These are phyloP conservation scores for Oreotrochilus melanogaster DNA, from an alignment of 2,113 vertebrate genomes.

Conservation along the genomic window DNA sequence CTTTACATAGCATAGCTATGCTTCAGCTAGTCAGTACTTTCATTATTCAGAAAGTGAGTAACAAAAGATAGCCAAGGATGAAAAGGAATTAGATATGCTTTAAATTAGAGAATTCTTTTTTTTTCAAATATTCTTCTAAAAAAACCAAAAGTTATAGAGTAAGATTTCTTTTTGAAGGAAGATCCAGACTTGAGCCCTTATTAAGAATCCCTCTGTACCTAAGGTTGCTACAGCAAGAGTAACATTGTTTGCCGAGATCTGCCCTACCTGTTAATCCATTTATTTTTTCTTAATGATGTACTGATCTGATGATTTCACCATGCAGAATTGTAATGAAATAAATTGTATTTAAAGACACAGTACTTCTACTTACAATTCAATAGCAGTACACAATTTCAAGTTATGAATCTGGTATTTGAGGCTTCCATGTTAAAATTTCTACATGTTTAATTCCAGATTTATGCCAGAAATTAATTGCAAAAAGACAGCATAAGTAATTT, in stretches of 20 bases:
- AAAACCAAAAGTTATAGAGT: background rate
- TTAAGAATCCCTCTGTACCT: background rate
- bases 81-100: background rate
- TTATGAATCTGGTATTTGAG: slow-evolving; percentile 61
- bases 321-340: slow-evolving; percentile 35
- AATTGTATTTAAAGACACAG: slow-evolving; percentile 55
- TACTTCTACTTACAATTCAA: slow-evolving; percentile 60
- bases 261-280: background rate
- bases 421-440: slow-evolving; percentile 28
- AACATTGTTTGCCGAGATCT: background rate
- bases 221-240: background rate
- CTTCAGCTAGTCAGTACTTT: background rate
- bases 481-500: slow-evolving; percentile 61
- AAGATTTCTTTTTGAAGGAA: background rate
- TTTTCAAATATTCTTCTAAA: background rate
- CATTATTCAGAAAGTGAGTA: background rate
- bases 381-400: slow-evolving; percentile 7
- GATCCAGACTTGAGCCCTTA: background rate
- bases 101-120: background rate
- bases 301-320: background rate
- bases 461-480: slow-evolving; percentile 48
- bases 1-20: no score
- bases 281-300: slow-evolving; percentile 18
- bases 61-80: background rate
- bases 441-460: slow-evolving; percentile 42